Evolutionary conservation across 1,140 invertebrate species (phyloP).

Genomic region (Doryteuthis pealeii): DNA sequence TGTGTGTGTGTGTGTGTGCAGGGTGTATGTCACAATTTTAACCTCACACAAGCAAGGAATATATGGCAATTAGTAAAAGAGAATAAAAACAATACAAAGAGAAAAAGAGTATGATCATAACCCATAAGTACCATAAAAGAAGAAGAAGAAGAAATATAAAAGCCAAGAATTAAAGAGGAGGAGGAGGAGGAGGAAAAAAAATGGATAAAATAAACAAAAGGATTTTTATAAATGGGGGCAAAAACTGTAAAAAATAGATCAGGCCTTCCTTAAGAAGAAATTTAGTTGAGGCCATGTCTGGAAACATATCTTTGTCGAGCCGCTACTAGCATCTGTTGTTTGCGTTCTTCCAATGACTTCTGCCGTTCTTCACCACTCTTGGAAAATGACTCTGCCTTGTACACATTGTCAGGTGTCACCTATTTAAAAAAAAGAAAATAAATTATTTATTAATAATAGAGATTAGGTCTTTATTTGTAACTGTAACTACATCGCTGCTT

Average conservation of each 20-base stretch:
- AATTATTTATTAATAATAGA: constrained; percentile 21
- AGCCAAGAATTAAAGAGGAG: neutral
- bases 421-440: constrained; percentile 16
- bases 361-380: constrained; percentile 69
- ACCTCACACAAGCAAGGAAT: too few species aligned
- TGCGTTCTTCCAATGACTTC: constrained; percentile 75
- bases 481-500: too few species aligned
- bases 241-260: neutral
- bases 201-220: neutral
- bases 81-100: too few species aligned
- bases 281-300: constrained; percentile 66
- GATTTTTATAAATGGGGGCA: neutral
- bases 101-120: too few species aligned
- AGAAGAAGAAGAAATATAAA: neutral
- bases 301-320: constrained; percentile 77
- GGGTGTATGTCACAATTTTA: too few species aligned
- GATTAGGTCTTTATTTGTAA: too few species aligned
- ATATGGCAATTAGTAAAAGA: too few species aligned
- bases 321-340: constrained; percentile 75
- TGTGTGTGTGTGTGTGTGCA: too few species aligned
- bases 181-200: neutral
- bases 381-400: constrained; percentile 60
- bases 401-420: constrained; percentile 25
- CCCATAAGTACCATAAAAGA: neutral
- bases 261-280: neutral